Percentiles rank a stretch among this genome's conserved stretches.
Evolutionary conservation across 2,797 vertebrate species (phyloP).

Genomic region (Thripadectes ignobilis): DNA sequence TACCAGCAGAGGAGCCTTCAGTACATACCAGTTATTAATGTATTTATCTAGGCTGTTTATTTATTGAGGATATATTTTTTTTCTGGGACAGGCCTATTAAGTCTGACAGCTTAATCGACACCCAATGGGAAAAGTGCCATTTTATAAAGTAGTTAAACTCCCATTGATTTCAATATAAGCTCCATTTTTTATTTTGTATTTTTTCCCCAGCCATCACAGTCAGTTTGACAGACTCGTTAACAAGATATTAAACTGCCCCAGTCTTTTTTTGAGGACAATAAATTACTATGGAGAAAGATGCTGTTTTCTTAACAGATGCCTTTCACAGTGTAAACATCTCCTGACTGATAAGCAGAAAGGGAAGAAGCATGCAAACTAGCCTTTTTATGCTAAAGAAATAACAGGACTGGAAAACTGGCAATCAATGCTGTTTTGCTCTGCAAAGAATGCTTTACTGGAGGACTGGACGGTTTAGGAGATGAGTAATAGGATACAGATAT

Average conservation of each 20-base stretch:
- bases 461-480: background rate
- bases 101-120: conserved; percentile 68
- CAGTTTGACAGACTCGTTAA: conserved; percentile 66
- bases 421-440: conserved; percentile 11
- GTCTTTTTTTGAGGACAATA: conserved; percentile 39
- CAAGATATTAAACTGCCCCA: conserved; percentile 46
- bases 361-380: conserved; percentile 3
- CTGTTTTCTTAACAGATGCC: conserved; percentile 54
- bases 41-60: conserved; percentile 49
- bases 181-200: conserved; percentile 50
- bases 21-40: conserved; percentile 31
- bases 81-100: conserved; percentile 63
- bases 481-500: background rate
- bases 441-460: background rate
- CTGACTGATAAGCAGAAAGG: conserved; percentile 57
- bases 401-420: background rate
- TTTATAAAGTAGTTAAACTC: conserved; percentile 47
- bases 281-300: conserved; percentile 35
- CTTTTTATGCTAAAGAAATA: conserved; percentile 36
- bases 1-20: background rate
- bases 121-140: conserved; percentile 45
- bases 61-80: conserved; percentile 65
- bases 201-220: conserved; percentile 2
- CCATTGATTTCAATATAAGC: conserved; percentile 65
- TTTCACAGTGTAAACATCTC: conserved; percentile 43